phyloP scores from a whole-genome alignment of 1,140 invertebrate genomes.

The Matsumurasca onukii region DNA sequence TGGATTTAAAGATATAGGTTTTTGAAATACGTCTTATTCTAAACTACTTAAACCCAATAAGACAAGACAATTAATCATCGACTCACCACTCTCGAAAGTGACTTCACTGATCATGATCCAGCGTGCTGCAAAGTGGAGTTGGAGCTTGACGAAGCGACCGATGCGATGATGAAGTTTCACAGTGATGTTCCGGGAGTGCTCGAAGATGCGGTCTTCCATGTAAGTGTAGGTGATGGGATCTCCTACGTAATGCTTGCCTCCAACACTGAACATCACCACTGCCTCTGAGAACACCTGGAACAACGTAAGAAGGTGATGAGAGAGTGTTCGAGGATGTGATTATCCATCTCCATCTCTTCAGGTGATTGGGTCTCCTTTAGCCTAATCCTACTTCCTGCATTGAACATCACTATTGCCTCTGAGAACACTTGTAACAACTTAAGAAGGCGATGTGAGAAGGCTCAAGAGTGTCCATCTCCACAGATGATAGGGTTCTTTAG shows the following conservation, averaged over 20 bases:
- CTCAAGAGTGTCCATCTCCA: no score
- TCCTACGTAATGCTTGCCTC: slow-evolving; percentile 71
- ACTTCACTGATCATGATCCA: slow-evolving; percentile 93
- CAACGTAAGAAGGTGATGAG: slow-evolving; percentile 50
- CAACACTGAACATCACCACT: slow-evolving; percentile 78
- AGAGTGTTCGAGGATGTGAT: slow-evolving; percentile 78
- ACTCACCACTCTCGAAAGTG: slow-evolving; percentile 74
- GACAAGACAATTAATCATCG: no score
- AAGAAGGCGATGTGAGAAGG: no score
- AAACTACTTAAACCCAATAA: no score
- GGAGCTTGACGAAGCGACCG: slow-evolving; percentile 80
- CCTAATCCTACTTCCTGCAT: slow-evolving; percentile 77
- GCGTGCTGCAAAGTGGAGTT: slow-evolving; percentile 75
- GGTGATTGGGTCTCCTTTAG: slow-evolving; percentile 69
- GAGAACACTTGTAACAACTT: slow-evolving; percentile 68
- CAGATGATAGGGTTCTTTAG: no score
- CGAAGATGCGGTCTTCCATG: slow-evolving; percentile 79
- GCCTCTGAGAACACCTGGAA: slow-evolving; percentile 74
- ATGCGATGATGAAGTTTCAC: slow-evolving; percentile 85
- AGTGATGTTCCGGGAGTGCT: slow-evolving; percentile 76
- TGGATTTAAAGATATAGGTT: no score
- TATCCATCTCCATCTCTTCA: slow-evolving; percentile 75
- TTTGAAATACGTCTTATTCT: no score
- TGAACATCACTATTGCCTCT: slow-evolving; percentile 76
- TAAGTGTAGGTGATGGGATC: slow-evolving; percentile 73